Percentiles rank a stretch among this genome's conserved stretches.
These are phyloP conservation scores for Paraplagusia blochii DNA, from an alignment of 2,113 vertebrate genomes.

Conservation along the genomic window DNA sequence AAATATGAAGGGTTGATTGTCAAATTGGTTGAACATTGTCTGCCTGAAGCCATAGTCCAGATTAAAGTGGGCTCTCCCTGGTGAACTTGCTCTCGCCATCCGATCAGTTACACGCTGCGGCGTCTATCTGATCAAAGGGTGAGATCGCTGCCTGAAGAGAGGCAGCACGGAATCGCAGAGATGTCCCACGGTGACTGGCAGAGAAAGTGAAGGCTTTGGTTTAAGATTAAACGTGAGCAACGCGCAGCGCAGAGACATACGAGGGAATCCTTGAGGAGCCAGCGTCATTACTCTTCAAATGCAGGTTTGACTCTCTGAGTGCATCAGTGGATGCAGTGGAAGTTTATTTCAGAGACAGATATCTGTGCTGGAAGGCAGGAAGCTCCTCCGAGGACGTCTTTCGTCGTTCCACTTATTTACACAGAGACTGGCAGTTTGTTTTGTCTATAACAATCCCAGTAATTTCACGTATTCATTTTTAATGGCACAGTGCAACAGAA, in stretches of 20 bases:
- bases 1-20: conserved; percentile 37
- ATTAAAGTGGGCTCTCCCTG: conserved; percentile 20
- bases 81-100: conserved; percentile 12
- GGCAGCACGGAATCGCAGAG: conserved; percentile 6
- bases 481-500: not conserved
- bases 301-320: conserved; percentile 39
- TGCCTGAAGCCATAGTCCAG: conserved; percentile 28
- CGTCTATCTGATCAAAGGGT: conserved; percentile 46
- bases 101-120: conserved; percentile 34
- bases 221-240: conserved; percentile 44
- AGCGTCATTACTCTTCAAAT: conserved; percentile 31
- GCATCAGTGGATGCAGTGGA: conserved; percentile 23
- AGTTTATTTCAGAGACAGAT: conserved; percentile 24
- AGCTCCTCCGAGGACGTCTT: conserved; percentile 17
- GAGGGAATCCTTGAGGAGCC: conserved; percentile 35
- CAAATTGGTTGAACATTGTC: conserved; percentile 46
- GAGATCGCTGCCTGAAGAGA: conserved; percentile 29
- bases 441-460: not conserved
- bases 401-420: conserved; percentile 5
- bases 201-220: conserved; percentile 38
- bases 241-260: conserved; percentile 13
- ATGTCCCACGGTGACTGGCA: conserved; percentile 26
- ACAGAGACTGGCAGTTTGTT: not conserved
- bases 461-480: not conserved
- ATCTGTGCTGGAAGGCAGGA: conserved; percentile 13